phyloP scores from a whole-genome alignment of 2,113 vertebrate genomes.

The Sander lucioperca region DNA sequence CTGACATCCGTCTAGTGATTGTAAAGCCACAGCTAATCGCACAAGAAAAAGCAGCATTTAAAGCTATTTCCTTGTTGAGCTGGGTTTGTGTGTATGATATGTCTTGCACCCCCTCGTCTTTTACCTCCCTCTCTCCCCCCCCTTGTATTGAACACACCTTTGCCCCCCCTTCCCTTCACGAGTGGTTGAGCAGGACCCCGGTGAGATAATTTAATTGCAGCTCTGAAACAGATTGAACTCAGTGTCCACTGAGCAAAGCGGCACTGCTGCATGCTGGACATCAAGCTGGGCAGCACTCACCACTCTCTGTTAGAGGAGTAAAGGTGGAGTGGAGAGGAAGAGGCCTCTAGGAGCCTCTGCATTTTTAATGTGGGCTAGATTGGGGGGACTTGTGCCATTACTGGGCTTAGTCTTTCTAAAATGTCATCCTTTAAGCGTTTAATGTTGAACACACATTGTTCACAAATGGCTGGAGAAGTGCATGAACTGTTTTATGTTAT shows the following conservation, averaged over 20 bases:
- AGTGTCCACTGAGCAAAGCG: constrained; percentile 77
- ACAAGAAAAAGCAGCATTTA: constrained; percentile 65
- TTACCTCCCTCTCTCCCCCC: constrained; percentile 14
- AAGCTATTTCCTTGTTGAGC: constrained; percentile 69
- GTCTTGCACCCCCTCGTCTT: background rate
- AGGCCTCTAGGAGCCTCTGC: constrained; percentile 78
- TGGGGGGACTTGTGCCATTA: constrained; percentile 80
- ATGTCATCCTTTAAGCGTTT: constrained; percentile 64
- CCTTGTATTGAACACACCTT: constrained; percentile 60
- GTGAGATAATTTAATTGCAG: constrained; percentile 86
- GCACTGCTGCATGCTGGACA: constrained; percentile 74
- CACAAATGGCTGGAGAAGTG: constrained; percentile 28
- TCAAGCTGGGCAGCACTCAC: constrained; percentile 81
- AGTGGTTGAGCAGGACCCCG: constrained; percentile 77
- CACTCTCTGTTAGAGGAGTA: constrained; percentile 49
- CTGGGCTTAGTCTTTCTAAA: constrained; percentile 76
- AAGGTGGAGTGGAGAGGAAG: constrained; percentile 74
- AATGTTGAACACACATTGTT: constrained; percentile 51
- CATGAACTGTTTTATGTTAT: constrained; percentile 33
- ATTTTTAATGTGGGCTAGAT: constrained; percentile 93
- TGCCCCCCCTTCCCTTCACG: constrained; percentile 64
- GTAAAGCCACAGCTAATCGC: constrained; percentile 75
- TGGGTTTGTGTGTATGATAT: constrained; percentile 65
- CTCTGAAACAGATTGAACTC: constrained; percentile 88
- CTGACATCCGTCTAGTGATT: constrained; percentile 76